Conservation (phyloP, 92 coral and sea anemone genomes). For the Heliopora coerulea region DNA sequence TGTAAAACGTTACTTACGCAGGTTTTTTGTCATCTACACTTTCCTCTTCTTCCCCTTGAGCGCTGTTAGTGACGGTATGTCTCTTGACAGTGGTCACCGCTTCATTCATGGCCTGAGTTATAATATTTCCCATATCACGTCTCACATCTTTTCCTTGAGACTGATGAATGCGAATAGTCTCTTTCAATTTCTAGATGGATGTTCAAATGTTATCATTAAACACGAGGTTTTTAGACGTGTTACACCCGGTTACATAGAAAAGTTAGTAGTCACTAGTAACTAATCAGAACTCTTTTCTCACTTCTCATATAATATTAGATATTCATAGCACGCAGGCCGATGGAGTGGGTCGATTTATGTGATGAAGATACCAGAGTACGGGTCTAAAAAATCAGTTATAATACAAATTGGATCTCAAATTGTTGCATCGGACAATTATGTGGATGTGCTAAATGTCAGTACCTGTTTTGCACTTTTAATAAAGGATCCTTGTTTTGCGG, state of each 20-base stretch:
- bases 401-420: too few relatives aligned
- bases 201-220: background rate
- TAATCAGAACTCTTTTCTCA: too few relatives aligned
- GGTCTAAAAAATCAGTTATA: too few relatives aligned
- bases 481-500: constrained; percentile 67
- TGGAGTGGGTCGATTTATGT: too few relatives aligned
- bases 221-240: too few relatives aligned
- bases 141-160: constrained; percentile 67
- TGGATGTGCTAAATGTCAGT: too few relatives aligned
- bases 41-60: constrained; percentile 2
- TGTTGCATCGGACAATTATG: too few relatives aligned
- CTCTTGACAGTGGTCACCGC: constrained; percentile 56
- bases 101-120: constrained; percentile 94
- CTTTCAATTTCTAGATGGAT: constrained; percentile 80
- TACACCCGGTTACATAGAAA: background rate
- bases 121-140: constrained; percentile 62
- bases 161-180: constrained; percentile 75
- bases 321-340: too few relatives aligned
- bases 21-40: constrained; percentile 40
- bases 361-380: too few relatives aligned
- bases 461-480: constrained; percentile 96
- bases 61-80: constrained; percentile 1
- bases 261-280: background rate
- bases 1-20: constrained; percentile 22
- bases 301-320: too few relatives aligned